Conservation (phyloP, 2,888 invertebrate genomes). For the Zelleria hepariella region DNA sequence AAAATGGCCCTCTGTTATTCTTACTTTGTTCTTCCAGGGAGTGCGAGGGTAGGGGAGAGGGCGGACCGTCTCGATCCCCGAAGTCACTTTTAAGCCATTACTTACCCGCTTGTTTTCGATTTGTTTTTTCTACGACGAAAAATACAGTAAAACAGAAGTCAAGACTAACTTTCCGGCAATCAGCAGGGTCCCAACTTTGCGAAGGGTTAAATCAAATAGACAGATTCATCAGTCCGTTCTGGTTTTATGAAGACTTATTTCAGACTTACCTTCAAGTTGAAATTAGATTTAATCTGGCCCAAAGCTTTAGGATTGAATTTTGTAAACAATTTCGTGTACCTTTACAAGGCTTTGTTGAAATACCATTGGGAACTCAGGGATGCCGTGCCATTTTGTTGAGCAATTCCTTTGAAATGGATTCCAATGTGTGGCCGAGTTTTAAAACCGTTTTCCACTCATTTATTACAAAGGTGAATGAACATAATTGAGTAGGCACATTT, state of each 20-base stretch:
- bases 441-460: neutral
- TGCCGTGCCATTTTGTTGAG: conserved; percentile 47
- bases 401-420: conserved; percentile 68
- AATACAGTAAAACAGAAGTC: conserved; percentile 55
- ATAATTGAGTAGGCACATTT: neutral
- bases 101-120: conserved; percentile 65
- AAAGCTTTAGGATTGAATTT: conserved; percentile 72
- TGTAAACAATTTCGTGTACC: conserved; percentile 72
- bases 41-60: conserved; percentile 16
- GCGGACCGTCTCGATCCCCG: conserved; percentile 34
- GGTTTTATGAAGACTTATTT: conserved; percentile 73
- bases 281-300: conserved; percentile 72
- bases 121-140: conserved; percentile 56
- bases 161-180: conserved; percentile 66
- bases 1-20: neutral
- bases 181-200: conserved; percentile 57
- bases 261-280: conserved; percentile 71
- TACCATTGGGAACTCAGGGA: conserved; percentile 63
- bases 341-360: conserved; percentile 69
- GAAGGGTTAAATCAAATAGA: conserved; percentile 69
- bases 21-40: neutral
- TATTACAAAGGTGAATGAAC: neutral
- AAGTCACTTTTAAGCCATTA: conserved; percentile 60
- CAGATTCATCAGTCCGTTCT: conserved; percentile 37
- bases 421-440: conserved; percentile 52